Evolutionary conservation across 2,888 invertebrate genomes (phyloP), one percentile per base, ranked within the genome.

Genomic region (Acrobasis suavella): DNA sequence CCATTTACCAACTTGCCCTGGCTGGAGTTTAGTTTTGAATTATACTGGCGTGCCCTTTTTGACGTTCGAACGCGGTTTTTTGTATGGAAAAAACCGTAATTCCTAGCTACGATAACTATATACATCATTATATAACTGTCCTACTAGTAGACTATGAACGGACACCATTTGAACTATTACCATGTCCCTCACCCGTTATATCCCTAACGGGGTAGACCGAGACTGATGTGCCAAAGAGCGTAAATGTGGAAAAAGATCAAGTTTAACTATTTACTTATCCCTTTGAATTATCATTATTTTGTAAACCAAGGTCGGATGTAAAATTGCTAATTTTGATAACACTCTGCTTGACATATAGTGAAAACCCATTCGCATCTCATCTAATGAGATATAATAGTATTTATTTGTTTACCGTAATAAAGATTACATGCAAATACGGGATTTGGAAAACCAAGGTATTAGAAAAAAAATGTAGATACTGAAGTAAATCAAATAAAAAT

Each of bases 281-380:
- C n/a, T 46, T n/a, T 46, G 14, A 14, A 46, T n/a, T 46, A 14
- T n/a, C n/a, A 14, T 14, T 46, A 46, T 46, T 46, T 46, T 46
- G n/a, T n/a, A n/a, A 32, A 14, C 22, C 37, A 52, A 22, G 32
- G 52, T 22, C 32, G 32, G 22, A 17, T 51, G 10, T 51, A 51
- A 51, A 52, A 52, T 52, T 32, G 32, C 52, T 52, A 52, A 52
- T 52, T 51, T 52, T 22, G 16, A 51, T 22, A 51, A 51, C 51
- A 12, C 6, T 12, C 1, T 9, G 50, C 10, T 52, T 52, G 10
- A 22, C 32, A 52, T 32, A 46, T n/a, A 46, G 46, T 46, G 46
- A 46, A 46, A 46, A 46, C 46, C 46, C 46, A 46, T 42, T 42
- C 14, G 42, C 12, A 42, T 46, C 46, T 14, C 2, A 14, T n/a